Evolutionary conservation across 2,888 invertebrate species (phyloP), one percentile per base, ranked within the genome.

Genomic region (Drosophila antonietae): DNA sequence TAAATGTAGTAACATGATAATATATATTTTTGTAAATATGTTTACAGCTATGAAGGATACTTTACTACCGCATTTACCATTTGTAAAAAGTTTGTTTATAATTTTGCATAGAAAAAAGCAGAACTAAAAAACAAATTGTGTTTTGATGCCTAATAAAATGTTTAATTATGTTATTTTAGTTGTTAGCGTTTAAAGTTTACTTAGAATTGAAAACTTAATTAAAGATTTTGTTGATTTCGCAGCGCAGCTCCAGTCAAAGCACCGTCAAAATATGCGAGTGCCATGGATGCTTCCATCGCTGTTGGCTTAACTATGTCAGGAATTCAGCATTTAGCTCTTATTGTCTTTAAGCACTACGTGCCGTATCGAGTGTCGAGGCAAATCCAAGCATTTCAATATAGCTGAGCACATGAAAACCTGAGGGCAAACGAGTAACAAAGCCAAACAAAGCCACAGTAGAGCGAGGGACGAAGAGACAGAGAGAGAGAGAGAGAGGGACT

Each of bases 341-440:
- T 51, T 73, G 35, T 52, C 49, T 68, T 55, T 28, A 39, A 58
- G 60, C 41, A 61, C 43, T 73, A 35, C 51, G 57, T 59, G 60
- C 49, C 43, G n/a, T 62, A 64, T 73, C 57, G 61, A 47, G 33
- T 28, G 43, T 55, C 37, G 52, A 28, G 35, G 46, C 20, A 33
- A 41, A 76, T 59, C 41, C 69, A 20, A 69, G 59, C 62, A 78
- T 68, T 78, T 74, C 75, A 65, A 77, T 77, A 61, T 63, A 49
- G 57, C 59, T 60, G 46, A 79, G 60, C 49, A 63, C 46, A 73
- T 47, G 53, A 58, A 63, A 63, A 52, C 65, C 65, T 58, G 62
- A 61, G 15, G 51, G 75, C 72, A 65, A 55, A 63, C 53, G 53
- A 33, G 73, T 69, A 79, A 72, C 76, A 83, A 66, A 70, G 61